phyloP scores from a whole-genome alignment of 2,113 vertebrate genomes.

The Hystrix brachyura region DNA sequence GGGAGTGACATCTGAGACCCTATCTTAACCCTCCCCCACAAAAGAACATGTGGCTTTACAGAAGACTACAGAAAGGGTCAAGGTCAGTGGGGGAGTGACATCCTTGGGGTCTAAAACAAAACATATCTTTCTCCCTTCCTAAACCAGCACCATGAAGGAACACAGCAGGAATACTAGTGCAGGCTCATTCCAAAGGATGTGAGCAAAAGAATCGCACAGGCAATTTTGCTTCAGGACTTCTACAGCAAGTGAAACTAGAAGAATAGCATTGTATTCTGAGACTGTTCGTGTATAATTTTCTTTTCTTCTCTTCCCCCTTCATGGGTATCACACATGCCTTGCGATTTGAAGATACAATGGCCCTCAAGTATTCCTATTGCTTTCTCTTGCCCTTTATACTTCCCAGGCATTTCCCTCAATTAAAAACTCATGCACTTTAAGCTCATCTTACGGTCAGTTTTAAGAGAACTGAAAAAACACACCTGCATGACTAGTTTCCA shows the following conservation, averaged over 20 bases:
- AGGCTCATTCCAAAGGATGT: not conserved
- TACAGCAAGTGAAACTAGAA: not conserved
- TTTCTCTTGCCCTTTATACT: slow-evolving; percentile 36
- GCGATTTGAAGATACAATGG: not conserved
- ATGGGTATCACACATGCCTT: not conserved
- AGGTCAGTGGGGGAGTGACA: not conserved
- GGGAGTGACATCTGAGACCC: not conserved
- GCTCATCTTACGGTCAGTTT: not conserved
- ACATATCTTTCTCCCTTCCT: not conserved
- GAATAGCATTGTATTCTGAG: not conserved
- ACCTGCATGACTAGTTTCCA: slow-evolving; percentile 26
- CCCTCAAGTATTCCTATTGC: not conserved
- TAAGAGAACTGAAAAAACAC: not conserved
- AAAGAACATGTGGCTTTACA: not conserved
- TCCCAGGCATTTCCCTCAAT: not conserved
- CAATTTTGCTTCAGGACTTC: not conserved
- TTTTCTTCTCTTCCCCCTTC: slow-evolving; percentile 4
- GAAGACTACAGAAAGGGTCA: not conserved
- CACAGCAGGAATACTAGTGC: not conserved
- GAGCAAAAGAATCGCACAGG: not conserved
- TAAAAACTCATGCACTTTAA: slow-evolving; percentile 31
- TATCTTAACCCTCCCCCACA: not conserved
- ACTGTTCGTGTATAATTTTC: not conserved
- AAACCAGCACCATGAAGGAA: not conserved
- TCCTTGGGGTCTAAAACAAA: not conserved